phyloP scores from a whole-genome alignment of 1,140 invertebrate genomes.

The Branchinecta lynchi region DNA sequence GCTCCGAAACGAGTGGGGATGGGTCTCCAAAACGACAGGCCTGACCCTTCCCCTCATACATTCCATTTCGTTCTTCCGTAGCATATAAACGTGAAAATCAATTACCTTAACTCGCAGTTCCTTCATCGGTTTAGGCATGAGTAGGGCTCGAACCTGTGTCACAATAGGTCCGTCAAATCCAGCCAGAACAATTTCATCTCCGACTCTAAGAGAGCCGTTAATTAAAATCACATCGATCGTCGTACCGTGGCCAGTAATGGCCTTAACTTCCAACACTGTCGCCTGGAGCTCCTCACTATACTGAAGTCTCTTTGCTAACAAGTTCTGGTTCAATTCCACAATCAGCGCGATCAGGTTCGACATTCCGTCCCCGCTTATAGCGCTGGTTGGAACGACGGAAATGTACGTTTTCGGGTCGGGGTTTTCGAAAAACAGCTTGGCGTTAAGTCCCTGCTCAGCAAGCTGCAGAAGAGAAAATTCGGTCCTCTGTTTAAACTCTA shows the following conservation, averaged over 20 bases:
- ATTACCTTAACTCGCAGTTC: constrained; percentile 89
- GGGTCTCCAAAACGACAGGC: neutral
- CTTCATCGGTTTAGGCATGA: constrained; percentile 95
- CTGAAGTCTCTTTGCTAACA: constrained; percentile 73
- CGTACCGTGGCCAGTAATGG: constrained; percentile 76
- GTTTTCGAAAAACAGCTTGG: constrained; percentile 89
- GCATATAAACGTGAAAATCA: constrained; percentile 20
- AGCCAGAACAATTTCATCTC: constrained; percentile 85
- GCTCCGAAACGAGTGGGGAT: neutral
- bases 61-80: constrained; percentile 12
- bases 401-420: constrained; percentile 81
- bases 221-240: constrained; percentile 98
- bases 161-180: constrained; percentile 96
- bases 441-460: constrained; percentile 90
- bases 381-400: constrained; percentile 93
- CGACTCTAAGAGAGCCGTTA: constrained; percentile 80
- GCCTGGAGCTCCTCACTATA: constrained; percentile 80
- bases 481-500: constrained; percentile 82
- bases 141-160: constrained; percentile 86
- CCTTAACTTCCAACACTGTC: constrained; percentile 98
- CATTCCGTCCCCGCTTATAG: constrained; percentile 94
- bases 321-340: constrained; percentile 76
- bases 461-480: constrained; percentile 83
- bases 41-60: constrained; percentile 16
- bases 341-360: constrained; percentile 90